Evolutionary conservation across 2,888 invertebrate genomes (phyloP).

Genomic region (Eugnorisma glareosa): DNA sequence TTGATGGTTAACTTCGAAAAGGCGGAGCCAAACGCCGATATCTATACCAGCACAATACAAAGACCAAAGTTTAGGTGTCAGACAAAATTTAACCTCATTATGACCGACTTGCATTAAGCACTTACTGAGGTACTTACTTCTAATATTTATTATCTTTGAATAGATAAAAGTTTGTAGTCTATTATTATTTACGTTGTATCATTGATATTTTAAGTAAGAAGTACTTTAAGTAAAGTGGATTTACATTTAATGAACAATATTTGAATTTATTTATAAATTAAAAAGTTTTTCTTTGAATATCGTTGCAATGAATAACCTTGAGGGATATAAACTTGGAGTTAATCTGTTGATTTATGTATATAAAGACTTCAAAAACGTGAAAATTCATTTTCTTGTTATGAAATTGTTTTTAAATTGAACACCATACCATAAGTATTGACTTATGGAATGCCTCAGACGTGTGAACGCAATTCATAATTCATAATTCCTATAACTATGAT

Average conservation of each 20-base stretch:
- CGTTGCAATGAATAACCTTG: background rate
- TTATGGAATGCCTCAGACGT: too few relatives aligned
- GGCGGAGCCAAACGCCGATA: slow-evolving; percentile 36
- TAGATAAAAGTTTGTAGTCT: slow-evolving; percentile 22
- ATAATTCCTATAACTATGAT: too few relatives aligned
- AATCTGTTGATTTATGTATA: background rate
- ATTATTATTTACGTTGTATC: background rate
- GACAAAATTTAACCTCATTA: slow-evolving; percentile 11
- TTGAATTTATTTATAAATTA: background rate
- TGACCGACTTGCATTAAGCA: background rate
- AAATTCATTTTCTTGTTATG: background rate
- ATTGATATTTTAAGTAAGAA: slow-evolving; percentile 30
- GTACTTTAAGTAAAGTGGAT: slow-evolving; percentile 35
- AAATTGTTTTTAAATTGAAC: too few relatives aligned
- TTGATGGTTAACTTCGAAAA: slow-evolving; percentile 29
- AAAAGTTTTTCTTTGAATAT: background rate
- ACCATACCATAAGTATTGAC: too few relatives aligned
- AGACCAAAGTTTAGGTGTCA: background rate
- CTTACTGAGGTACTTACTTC: background rate
- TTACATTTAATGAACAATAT: slow-evolving; percentile 25
- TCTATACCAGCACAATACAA: slow-evolving; percentile 30
- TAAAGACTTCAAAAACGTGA: background rate
- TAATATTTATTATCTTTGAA: slow-evolving; percentile 7
- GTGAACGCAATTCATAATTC: too few relatives aligned
- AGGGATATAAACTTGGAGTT: background rate